Evolutionary conservation across 2,888 invertebrate species (phyloP).

Genomic region (Troides oblongomaculatus): DNA sequence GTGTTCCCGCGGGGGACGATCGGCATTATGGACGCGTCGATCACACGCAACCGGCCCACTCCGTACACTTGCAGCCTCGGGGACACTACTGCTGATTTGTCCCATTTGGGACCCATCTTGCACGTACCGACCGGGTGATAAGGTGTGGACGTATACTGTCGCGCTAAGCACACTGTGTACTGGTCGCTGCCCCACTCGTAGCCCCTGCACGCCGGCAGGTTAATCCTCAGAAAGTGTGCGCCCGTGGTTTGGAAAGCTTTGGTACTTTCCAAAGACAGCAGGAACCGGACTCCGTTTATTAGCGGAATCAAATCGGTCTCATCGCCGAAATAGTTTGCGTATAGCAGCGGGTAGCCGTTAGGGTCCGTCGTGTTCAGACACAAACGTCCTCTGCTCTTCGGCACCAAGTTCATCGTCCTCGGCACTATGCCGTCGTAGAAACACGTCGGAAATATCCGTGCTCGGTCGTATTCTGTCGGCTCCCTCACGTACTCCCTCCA

Average conservation of each 20-base stretch:
- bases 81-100: slow-evolving; percentile 83
- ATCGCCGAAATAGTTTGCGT: slow-evolving; percentile 81
- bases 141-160: slow-evolving; percentile 76
- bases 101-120: slow-evolving; percentile 78
- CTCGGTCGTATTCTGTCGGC: slow-evolving; percentile 60
- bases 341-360: slow-evolving; percentile 83
- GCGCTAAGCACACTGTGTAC: slow-evolving; percentile 82
- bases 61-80: slow-evolving; percentile 84
- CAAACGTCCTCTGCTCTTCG: slow-evolving; percentile 81
- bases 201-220: slow-evolving; percentile 79
- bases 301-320: slow-evolving; percentile 80
- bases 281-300: slow-evolving; percentile 80
- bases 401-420: slow-evolving; percentile 79
- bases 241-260: slow-evolving; percentile 78
- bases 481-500: slow-evolving; percentile 75
- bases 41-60: slow-evolving; percentile 79
- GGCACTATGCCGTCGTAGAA: slow-evolving; percentile 81
- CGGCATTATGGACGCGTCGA: slow-evolving; percentile 91
- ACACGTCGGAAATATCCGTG: slow-evolving; percentile 69
- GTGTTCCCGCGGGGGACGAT: slow-evolving; percentile 87
- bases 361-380: slow-evolving; percentile 83
- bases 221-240: slow-evolving; percentile 72
- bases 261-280: slow-evolving; percentile 78
- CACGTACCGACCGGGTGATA: slow-evolving; percentile 69
- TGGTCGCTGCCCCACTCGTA: slow-evolving; percentile 80